Evolutionary conservation across 2,113 vertebrate genomes (phyloP), one percentile per base, ranked within the genome.

Genomic region (Alligator sinensis): DNA sequence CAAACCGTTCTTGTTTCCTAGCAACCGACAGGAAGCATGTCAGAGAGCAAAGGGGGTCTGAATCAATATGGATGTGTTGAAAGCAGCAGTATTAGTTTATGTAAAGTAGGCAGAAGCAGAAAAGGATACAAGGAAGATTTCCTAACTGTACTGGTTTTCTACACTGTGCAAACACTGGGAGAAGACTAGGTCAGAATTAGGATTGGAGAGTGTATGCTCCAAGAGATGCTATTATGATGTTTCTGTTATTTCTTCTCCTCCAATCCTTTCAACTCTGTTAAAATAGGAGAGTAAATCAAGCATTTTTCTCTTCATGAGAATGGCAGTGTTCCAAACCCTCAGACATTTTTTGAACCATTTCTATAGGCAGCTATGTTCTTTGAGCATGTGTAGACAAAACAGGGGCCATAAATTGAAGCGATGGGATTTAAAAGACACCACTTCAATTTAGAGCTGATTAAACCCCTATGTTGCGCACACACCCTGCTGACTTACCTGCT

Each of bases 201-300:
- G 57, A 28, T 81, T 84, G 11, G 55, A 58, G 58, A 81, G 82
- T 77, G 38, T 77, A 28, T 14, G n/a, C 28, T 9, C 66, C 8
- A 13, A 75, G 87, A 82, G 86, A 82, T 94, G 87, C 93, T 96
- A 90, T 47, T 95, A 79, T 87, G 84, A 83, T 94, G 76, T 86
- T 89, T 92, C 91, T 91, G 93, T 92, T 90, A 78, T 87, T 94
- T 92, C 61, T 85, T 22, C 17, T 34, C 70, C 61, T 21, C 19
- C 27, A 59, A 77, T 54, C 15, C 74, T 95, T 96, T 96, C 84
- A 94, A 89, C 81, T 55, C 77, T 79, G 80, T 96, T 97, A 96
- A 96, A 96, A 96, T 96, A 96, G 84, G 76, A 68, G 17, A 47
- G 85, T 93, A 96, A 96, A 96, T 90, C 94, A 94, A 94, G 87